phyloP scores from a whole-genome alignment of 1,140 invertebrate species.

The Ylistrum balloti region DNA sequence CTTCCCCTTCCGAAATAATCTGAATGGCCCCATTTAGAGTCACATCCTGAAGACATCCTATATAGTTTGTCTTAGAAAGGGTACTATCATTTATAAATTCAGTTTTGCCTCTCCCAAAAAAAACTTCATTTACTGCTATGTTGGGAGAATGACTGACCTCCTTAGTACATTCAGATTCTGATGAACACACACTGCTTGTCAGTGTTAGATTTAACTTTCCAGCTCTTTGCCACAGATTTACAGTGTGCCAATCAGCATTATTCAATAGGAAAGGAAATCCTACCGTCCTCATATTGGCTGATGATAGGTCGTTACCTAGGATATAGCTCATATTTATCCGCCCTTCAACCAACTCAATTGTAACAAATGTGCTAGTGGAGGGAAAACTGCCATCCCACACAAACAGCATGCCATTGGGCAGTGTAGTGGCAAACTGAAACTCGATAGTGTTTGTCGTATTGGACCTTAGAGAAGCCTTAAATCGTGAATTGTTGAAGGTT shows the following conservation, averaged over 20 bases:
- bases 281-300: not conserved
- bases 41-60: conserved; percentile 96
- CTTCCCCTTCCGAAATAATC: not conserved
- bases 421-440: conserved; percentile 94
- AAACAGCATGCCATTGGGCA: conserved; percentile 90
- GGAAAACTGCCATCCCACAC: conserved; percentile 75
- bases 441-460: conserved; percentile 84
- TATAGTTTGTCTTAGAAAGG: conserved; percentile 83
- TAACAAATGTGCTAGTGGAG: conserved; percentile 85
- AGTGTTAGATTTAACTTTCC: conserved; percentile 44
- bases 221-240: conserved; percentile 50
- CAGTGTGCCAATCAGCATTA: conserved; percentile 68
- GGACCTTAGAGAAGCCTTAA: conserved; percentile 73
- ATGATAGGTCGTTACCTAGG: not conserved
- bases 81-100: conserved; percentile 42
- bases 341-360: conserved; percentile 61
- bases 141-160: conserved; percentile 25
- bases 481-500: conserved; percentile 86
- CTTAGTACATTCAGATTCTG: not conserved
- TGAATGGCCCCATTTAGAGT: conserved; percentile 86
- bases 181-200: conserved; percentile 44
- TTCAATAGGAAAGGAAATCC: conserved; percentile 80
- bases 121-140: conserved; percentile 54
- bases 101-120: conserved; percentile 29
- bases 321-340: conserved; percentile 53